Conservation (phyloP, 2,113 vertebrate species). For the Donacobius atricapilla region DNA sequence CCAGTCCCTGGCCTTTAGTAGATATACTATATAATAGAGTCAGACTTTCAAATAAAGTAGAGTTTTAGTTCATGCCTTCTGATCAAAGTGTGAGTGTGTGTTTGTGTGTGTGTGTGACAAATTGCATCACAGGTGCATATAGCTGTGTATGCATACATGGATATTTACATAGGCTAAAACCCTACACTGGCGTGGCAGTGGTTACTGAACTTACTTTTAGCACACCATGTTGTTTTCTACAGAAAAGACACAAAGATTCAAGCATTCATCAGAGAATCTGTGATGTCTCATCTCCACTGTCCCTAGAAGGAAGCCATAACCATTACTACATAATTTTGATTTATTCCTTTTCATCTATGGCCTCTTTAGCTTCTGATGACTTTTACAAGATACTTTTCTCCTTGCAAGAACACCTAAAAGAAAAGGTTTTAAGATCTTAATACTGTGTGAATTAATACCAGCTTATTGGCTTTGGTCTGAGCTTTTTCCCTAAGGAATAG, state of each 20-base stretch:
- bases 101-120: no score
- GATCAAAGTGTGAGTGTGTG: no score
- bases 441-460: background rate
- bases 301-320: background rate
- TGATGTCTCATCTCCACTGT: background rate
- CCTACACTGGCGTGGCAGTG: fast-evolving
- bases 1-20: no score
- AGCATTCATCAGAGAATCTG: background rate
- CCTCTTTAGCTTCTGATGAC: background rate
- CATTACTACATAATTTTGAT: background rate
- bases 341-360: background rate
- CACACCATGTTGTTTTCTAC: background rate
- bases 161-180: background rate
- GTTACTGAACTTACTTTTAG: background rate
- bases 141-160: background rate
- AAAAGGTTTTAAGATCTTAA: background rate
- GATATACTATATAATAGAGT: no score
- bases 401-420: background rate
- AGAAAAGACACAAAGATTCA: background rate
- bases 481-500: background rate
- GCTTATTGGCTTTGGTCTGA: background rate
- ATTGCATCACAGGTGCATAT: no score
- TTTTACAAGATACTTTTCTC: background rate
- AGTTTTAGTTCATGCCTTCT: no score
- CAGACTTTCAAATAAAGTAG: no score